Base-by-base conservation (phyloP, 2,888 invertebrate genomes). In the Bugula neritina region DNA sequence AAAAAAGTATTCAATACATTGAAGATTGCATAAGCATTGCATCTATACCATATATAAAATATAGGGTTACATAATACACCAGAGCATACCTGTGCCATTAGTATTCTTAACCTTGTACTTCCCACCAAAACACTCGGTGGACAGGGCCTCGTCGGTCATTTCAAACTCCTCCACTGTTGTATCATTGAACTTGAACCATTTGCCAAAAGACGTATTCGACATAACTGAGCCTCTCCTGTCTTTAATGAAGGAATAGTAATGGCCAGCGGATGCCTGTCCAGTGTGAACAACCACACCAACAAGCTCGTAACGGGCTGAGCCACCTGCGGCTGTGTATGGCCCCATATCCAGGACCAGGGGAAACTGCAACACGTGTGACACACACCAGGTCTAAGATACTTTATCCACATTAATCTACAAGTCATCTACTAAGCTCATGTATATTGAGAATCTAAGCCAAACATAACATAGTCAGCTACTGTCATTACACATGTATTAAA, bases 121-220 rank as follows among this genome's bases (percentile, higher is more conserved):
- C 69, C 86, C 87, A 69, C 87, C 87, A 78, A 87, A 87, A 76
- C 86, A 86, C 75, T 87, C 86, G 35, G 84, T 82, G 76, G 86
- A 86, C 72, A 87, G 75, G 13, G 81, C 78, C 0, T 77, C 74
- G 69, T 86, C 85, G 63, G 79, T 85, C 84, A 87, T 84, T 34
- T 85, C 84, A 76, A 86, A 83, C 76, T 85, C 84, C 74, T 86
- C 86, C 2, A 87, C 86, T 1, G 83, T 78, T 0, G 85, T 86
- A 77, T 87, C 87, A 75, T 87, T 87, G 77, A 86, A 87, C 78
- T 86, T 86, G 77, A 83, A 85, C 87, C 87, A 87, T 73, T 84
- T 84, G 69, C 83, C 84, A 71, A 81, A 81, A 74, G 82, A 83
- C 27, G 79, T 79, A 74, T 84, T 84, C 17, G 81, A 81, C 70